Evolutionary conservation across 2,113 vertebrate genomes (phyloP).

Genomic region (Narcine bancroftii): DNA sequence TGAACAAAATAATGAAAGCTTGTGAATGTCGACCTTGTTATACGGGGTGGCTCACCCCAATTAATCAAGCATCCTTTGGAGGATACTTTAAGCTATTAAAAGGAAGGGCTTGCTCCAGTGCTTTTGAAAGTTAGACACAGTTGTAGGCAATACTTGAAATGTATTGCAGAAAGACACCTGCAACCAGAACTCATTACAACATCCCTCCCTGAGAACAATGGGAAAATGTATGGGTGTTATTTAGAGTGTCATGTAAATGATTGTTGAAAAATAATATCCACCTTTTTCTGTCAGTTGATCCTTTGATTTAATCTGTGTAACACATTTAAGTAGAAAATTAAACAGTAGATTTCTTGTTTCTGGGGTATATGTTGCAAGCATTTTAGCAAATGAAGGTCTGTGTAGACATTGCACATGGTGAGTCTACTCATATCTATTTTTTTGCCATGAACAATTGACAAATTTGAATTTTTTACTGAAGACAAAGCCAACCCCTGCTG

Average conservation of each 20-base stretch:
- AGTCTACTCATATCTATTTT: too few species aligned
- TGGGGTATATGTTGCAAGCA: neutral
- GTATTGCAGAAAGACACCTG: constrained; percentile 27
- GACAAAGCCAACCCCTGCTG: too few species aligned
- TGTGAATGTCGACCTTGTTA: constrained; percentile 78
- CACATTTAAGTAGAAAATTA: neutral
- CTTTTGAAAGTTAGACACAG: constrained; percentile 37
- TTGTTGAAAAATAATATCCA: neutral
- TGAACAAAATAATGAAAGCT: constrained; percentile 73
- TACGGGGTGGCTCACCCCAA: constrained; percentile 76
- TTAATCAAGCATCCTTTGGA: constrained; percentile 81
- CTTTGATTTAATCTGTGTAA: neutral
- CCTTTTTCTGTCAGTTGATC: neutral
- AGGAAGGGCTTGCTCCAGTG: constrained; percentile 45
- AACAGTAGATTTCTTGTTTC: neutral
- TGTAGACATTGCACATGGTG: neutral
- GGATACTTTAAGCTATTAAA: constrained; percentile 76
- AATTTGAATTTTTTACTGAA: too few species aligned
- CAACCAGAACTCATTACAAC: neutral
- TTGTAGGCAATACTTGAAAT: constrained; percentile 32
- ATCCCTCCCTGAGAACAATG: constrained; percentile 7
- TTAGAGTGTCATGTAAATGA: neutral
- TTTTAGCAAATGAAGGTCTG: neutral
- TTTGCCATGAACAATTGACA: too few species aligned
- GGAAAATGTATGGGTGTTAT: neutral